These are phyloP conservation scores for Meriones psammophilus DNA, from an alignment of 2,797 vertebrate genomes.

Conservation along the genomic window DNA sequence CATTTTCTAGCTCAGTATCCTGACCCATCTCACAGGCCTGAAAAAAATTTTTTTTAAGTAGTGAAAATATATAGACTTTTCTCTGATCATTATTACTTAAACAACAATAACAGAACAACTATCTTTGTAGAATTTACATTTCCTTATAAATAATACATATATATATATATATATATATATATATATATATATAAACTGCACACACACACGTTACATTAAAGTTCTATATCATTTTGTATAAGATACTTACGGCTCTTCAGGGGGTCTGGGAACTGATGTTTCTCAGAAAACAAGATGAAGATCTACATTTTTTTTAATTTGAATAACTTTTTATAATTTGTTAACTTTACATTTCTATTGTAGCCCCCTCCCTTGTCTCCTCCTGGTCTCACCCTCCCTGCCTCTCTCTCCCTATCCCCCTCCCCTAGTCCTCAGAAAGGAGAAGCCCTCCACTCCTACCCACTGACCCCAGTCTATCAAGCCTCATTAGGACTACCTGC, in stretches of 20 bases:
- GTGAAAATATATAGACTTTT: neutral
- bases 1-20: neutral
- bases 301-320: neutral
- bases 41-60: neutral
- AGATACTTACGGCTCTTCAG: neutral
- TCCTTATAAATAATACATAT: neutral
- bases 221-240: neutral
- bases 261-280: neutral
- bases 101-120: neutral
- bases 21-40: neutral
- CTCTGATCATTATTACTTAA: neutral
- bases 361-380: too few relatives aligned
- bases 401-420: too few relatives aligned
- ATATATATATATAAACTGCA: neutral
- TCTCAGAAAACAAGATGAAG: neutral
- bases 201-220: neutral
- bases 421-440: too few relatives aligned
- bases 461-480: too few relatives aligned
- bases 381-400: too few relatives aligned
- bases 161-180: neutral
- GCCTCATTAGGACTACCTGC: too few relatives aligned
- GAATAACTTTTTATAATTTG: too few relatives aligned
- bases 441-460: too few relatives aligned
- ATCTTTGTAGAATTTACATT: neutral
- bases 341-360: too few relatives aligned